Conservation (phyloP, 2,888 invertebrate genomes). For the Cryptus viduatorius region DNA sequence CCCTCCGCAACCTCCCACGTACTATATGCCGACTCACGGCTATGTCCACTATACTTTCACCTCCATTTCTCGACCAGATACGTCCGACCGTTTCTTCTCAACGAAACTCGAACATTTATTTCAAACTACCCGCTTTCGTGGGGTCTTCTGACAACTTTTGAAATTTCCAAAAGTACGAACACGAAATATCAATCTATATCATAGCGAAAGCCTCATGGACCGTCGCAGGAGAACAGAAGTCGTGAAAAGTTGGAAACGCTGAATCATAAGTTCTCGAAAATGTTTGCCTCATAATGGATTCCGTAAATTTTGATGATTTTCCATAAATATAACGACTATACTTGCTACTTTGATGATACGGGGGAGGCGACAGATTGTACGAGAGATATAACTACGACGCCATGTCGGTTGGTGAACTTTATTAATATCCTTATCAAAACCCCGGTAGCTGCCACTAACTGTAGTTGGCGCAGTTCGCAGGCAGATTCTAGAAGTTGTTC, state of each 20-base stretch:
- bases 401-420: constrained; percentile 76
- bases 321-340: neutral
- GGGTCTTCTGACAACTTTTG: neutral
- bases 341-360: neutral
- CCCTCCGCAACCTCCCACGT: constrained; percentile 67
- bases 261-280: neutral
- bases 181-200: constrained; percentile 22
- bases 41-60: constrained; percentile 44
- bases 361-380: constrained; percentile 10
- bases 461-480: constrained; percentile 76
- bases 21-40: constrained; percentile 44
- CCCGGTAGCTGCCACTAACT: constrained; percentile 74
- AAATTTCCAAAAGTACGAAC: neutral
- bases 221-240: neutral
- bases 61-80: neutral
- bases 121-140: neutral
- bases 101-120: constrained; percentile 22
- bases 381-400: constrained; percentile 60
- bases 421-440: constrained; percentile 83
- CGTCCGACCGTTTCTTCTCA: neutral
- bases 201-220: neutral
- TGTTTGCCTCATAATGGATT: neutral
- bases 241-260: neutral
- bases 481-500: constrained; percentile 70
- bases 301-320: neutral